phyloP scores from a whole-genome alignment of 92 coral and sea anemone species.

The Porites evermanni region DNA sequence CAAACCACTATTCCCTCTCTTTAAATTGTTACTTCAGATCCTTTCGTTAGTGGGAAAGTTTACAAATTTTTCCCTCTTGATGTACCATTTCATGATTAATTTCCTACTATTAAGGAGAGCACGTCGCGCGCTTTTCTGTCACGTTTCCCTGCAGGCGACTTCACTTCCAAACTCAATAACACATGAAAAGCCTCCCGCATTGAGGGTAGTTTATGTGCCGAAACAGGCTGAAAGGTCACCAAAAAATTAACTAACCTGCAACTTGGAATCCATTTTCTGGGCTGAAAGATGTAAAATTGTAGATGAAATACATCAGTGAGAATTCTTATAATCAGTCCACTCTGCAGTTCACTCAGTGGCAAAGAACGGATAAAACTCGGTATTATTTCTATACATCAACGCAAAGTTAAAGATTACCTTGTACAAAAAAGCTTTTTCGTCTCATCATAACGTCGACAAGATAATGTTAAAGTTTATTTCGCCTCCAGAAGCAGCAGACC shows the following conservation, averaged over 20 bases:
- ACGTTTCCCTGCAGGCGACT: too few relatives aligned
- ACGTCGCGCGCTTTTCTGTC: too few relatives aligned
- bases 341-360: background rate
- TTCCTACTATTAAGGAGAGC: too few relatives aligned
- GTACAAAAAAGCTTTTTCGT: conserved; percentile 8
- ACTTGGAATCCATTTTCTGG: conserved; percentile 9
- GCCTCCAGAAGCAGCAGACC: background rate
- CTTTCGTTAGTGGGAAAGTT: too few relatives aligned
- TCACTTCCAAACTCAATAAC: too few relatives aligned
- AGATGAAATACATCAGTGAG: background rate
- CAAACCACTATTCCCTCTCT: too few relatives aligned
- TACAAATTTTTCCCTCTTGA: too few relatives aligned
- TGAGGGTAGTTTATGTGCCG: too few relatives aligned
- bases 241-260: conserved; percentile 1
- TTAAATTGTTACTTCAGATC: too few relatives aligned
- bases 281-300: conserved; percentile 3
- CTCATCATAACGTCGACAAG: background rate
- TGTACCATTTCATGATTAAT: too few relatives aligned
- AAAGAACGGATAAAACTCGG: background rate
- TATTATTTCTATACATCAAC: conserved; percentile 7
- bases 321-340: background rate
- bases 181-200: too few relatives aligned
- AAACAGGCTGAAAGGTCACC: too few relatives aligned
- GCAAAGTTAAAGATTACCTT: background rate
- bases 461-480: background rate